Conservation (phyloP, 92 coral and sea anemone species). For the Pocillopora grandis region DNA sequence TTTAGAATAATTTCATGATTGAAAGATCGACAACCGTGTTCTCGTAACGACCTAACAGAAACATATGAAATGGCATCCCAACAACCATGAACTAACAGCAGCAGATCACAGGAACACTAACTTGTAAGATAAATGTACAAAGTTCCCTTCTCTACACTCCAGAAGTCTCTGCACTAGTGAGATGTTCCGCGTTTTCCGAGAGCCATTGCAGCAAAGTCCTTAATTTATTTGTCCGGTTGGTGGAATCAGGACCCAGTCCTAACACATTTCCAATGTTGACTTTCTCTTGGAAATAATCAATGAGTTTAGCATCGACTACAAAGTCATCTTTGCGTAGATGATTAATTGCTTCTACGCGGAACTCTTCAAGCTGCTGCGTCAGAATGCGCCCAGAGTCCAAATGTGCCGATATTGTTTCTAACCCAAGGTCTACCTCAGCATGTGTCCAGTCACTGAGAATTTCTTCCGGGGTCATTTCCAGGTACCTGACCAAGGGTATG, state of each 20-base stretch:
- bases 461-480: conserved; percentile 82
- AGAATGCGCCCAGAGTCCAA: conserved; percentile 80
- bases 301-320: conserved; percentile 40
- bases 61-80: too few species aligned
- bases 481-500: conserved; percentile 77
- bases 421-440: conserved; percentile 68
- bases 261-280: conserved; percentile 68
- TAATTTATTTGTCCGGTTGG: conserved; percentile 65
- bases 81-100: too few species aligned
- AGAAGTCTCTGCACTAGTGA: conserved; percentile 13
- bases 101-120: not conserved
- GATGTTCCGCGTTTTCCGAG: conserved; percentile 85
- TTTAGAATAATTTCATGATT: too few species aligned
- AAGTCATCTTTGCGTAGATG: conserved; percentile 22
- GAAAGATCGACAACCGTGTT: too few species aligned
- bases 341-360: conserved; percentile 53
- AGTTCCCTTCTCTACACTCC: not conserved
- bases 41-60: too few species aligned
- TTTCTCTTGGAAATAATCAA: conserved; percentile 65
- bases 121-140: not conserved
- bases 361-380: conserved; percentile 69
- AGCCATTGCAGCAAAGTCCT: conserved; percentile 77
- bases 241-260: conserved; percentile 76
- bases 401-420: conserved; percentile 74
- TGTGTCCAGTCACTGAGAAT: conserved; percentile 68